Evolutionary conservation across 2,888 invertebrate species (phyloP).

Genomic region (Bugulina stolonifera): DNA sequence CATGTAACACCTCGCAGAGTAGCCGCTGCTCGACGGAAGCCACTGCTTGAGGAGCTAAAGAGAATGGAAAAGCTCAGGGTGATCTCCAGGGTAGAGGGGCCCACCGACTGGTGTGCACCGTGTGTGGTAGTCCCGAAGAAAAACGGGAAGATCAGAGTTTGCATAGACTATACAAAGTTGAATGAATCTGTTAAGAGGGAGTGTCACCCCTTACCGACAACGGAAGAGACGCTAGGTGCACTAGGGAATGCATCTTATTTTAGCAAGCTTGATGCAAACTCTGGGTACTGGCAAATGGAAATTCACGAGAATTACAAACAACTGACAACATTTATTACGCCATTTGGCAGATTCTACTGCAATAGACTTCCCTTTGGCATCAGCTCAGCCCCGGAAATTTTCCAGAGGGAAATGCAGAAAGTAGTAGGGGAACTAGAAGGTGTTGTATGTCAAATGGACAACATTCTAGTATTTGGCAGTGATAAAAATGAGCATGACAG

Average conservation of each 20-base stretch:
- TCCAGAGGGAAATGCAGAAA: constrained; percentile 4
- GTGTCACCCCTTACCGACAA: background rate
- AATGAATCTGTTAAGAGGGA: background rate
- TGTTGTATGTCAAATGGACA: background rate
- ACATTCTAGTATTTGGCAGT: too few relatives aligned
- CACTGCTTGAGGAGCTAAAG: background rate
- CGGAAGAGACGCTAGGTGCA: background rate
- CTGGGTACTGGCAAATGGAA: constrained; percentile 17
- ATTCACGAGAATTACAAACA: too few relatives aligned
- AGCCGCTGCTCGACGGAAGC: background rate
- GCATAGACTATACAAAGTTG: constrained; percentile 2
- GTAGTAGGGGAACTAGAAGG: background rate
- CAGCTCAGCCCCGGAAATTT: constrained; percentile 8
- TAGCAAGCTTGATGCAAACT: constrained; percentile 11
- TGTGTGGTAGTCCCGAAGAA: constrained; percentile 40
- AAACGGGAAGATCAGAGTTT: background rate
- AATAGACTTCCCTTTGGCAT: constrained; percentile 10
- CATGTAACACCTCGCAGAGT: background rate
- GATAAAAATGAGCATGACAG: too few relatives aligned
- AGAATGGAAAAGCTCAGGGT: constrained; percentile 34
- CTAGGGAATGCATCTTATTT: background rate
- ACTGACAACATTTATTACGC: too few relatives aligned
- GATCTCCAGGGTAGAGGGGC: constrained; percentile 36
- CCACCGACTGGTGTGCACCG: constrained; percentile 43
- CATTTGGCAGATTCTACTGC: too few relatives aligned